Evolutionary conservation across 2,888 invertebrate species (phyloP), one percentile per base, ranked within the genome.

Genomic region (Lasioglossum lativentre): DNA sequence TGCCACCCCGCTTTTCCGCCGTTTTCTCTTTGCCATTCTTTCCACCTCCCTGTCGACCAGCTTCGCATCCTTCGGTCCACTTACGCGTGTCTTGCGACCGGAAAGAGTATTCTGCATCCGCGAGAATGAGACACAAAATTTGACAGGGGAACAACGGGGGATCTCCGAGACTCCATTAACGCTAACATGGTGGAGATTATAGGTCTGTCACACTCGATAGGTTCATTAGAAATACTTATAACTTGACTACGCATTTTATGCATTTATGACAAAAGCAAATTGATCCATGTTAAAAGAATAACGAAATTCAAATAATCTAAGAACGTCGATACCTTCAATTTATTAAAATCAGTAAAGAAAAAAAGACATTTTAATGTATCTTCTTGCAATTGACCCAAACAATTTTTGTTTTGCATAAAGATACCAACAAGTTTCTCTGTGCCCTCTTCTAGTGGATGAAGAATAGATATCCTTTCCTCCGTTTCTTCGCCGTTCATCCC

Each of bases 11-110:
- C 10, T 68, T 38, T 68, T 68, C 68, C 38, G 68, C 68, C 59
- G 52, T 68, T 34, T 5, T 47, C 42, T 72, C 70, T 82, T 71
- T 47, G 76, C 56, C 14, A 59, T 77, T 70, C 59, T 34, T 23
- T 59, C 30, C 56, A 23, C 27, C 19, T 66, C 16, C 27, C 40
- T 71, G 12, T 38, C 34, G 19, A 56, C 56, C 12, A 56, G 12
- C n/a, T n/a, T 56, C n/a, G 0, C n/a, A n/a, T 56, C n/a, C 4
- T 56, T n/a, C 45, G 45, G 45, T 10, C 19, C 3, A 19, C 68
- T 23, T 4, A 4, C 4, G 70, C 42, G 42, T 27, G 66, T 40
- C 72, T 70, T 71, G n/a, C 74, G 30, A 47, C 78, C 66, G n/a
- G 56, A n/a, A n/a, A 56, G 23, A 12, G 10, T n/a, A n/a, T 56